Percentiles rank a stretch among this genome's conserved stretches.
Evolutionary conservation across 64 coral and sea anemone species (phyloP).

Genomic region (Stichodactyla mertensii): DNA sequence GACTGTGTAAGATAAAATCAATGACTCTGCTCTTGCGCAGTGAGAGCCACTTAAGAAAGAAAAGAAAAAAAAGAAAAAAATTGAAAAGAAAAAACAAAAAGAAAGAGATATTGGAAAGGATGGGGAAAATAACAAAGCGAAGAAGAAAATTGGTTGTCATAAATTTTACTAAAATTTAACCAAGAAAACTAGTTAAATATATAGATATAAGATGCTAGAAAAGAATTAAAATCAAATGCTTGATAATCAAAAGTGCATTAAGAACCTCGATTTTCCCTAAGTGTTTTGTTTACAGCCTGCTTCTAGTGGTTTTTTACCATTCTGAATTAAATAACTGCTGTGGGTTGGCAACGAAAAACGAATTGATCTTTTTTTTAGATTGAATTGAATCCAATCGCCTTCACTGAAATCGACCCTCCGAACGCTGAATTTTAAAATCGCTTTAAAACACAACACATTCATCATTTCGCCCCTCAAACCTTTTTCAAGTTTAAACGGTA

Average conservation of each 20-base stretch:
- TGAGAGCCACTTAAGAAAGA: not conserved
- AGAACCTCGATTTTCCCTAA: no score
- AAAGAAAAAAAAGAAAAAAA: not conserved
- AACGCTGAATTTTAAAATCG: not conserved
- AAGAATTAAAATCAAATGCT: no score
- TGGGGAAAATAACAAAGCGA: no score
- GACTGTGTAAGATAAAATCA: not conserved
- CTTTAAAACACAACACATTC: not conserved
- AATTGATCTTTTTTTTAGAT: not conserved
- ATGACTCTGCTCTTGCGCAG: not conserved
- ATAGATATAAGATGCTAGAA: no score
- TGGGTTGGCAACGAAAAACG: not conserved
- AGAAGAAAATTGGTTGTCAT: no score
- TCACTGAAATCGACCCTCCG: not conserved
- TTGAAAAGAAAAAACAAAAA: not conserved
- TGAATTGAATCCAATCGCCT: no score
- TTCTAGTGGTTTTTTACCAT: not conserved
- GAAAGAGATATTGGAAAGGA: not conserved
- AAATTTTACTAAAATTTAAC: no score
- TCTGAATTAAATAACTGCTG: not conserved
- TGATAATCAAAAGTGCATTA: no score
- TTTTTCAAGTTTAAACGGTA: not conserved
- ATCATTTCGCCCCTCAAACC: not conserved
- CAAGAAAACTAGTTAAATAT: no score
- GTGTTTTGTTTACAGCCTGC: no score